A percentile compares a stretch with the other conserved stretches of the same genome.
These are phyloP conservation scores for Stigmatopora argus DNA, from an alignment of 2,113 vertebrate genomes.

Conservation along the genomic window DNA sequence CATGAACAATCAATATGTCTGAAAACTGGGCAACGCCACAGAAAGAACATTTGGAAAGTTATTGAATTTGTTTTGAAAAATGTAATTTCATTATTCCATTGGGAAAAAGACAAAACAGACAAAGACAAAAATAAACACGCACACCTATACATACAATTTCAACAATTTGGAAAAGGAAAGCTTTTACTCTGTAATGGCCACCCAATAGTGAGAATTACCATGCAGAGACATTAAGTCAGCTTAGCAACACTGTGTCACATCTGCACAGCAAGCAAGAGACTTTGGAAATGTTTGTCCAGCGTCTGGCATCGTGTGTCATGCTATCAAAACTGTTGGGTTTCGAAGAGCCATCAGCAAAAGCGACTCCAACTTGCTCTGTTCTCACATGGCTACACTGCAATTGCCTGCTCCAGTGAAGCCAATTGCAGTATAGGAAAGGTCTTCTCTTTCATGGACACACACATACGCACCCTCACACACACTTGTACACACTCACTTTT, in stretches of 20 bases:
- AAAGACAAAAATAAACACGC: background rate
- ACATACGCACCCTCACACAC: conserved; percentile 37
- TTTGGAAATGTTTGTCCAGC: conserved; percentile 56
- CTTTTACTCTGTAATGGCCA: conserved; percentile 9
- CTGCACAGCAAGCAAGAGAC: conserved; percentile 11
- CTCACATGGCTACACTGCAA: conserved; percentile 79
- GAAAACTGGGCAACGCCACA: conserved; percentile 40
- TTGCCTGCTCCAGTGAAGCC: conserved; percentile 78
- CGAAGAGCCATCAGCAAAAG: conserved; percentile 67
- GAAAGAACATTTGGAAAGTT: background rate
- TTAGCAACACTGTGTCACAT: conserved; percentile 3
- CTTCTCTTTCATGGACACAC: conserved; percentile 72
- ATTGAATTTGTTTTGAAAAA: background rate
- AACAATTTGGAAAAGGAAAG: background rate
- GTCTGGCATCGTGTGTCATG: conserved; percentile 56
- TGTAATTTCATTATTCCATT: background rate
- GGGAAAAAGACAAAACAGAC: background rate
- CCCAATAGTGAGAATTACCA: conserved; percentile 9
- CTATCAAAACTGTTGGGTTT: conserved; percentile 64
- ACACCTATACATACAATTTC: background rate
- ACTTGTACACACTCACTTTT: conserved; percentile 46
- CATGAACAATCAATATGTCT: conserved; percentile 46
- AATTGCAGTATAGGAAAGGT: conserved; percentile 71
- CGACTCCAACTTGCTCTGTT: conserved; percentile 74
- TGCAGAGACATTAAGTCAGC: conserved; percentile 9